phyloP scores from a whole-genome alignment of 2,888 invertebrate species.

The Cephus nigrinus region DNA sequence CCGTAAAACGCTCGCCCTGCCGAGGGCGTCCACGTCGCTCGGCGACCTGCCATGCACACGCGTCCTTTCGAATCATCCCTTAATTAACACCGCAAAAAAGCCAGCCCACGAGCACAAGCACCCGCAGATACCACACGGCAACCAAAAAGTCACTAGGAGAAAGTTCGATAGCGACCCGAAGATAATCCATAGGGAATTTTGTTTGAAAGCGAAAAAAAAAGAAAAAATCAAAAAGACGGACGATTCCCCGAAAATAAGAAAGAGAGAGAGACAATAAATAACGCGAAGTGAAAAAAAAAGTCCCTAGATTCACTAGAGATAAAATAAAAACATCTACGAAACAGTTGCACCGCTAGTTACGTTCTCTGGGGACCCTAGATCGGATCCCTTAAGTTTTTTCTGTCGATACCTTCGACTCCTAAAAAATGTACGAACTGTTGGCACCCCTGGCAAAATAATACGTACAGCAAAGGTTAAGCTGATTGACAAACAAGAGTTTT shows the following conservation, averaged over 20 bases:
- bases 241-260: background rate
- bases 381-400: background rate
- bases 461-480: background rate
- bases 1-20: slow-evolving; percentile 75
- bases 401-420: background rate
- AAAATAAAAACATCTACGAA: background rate
- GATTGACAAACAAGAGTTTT: background rate
- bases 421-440: background rate
- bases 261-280: background rate
- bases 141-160: background rate
- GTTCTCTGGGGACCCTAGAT: background rate
- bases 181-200: background rate
- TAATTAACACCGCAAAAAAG: background rate
- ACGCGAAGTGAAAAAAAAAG: background rate
- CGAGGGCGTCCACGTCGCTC: slow-evolving; percentile 58
- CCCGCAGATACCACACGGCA: background rate
- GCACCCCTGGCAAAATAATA: background rate
- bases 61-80: background rate
- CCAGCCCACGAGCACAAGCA: background rate
- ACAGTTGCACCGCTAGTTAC: background rate
- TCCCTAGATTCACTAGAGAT: background rate
- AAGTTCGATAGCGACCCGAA: background rate
- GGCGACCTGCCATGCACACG: slow-evolving; percentile 49
- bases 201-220: background rate
- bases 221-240: background rate